phyloP scores from a whole-genome alignment of 2,797 vertebrate genomes.

The Calcarius lapponicus region DNA sequence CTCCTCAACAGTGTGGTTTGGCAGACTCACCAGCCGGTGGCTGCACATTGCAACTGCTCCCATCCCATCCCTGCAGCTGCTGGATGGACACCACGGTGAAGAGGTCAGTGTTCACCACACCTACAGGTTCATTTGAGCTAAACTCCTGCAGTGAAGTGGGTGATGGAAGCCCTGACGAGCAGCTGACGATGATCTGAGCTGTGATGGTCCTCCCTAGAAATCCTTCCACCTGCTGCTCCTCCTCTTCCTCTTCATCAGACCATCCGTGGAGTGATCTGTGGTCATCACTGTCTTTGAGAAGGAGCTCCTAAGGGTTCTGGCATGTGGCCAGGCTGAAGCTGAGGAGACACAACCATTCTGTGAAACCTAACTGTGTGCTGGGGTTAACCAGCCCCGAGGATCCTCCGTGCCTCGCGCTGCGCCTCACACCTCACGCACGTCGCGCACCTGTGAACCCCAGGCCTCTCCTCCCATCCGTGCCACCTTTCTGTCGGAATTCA shows the following conservation, averaged over 20 bases:
- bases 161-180: no score
- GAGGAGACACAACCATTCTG: not conserved
- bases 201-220: not conserved
- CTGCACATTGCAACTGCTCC: not conserved
- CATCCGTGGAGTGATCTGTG: not conserved
- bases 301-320: not conserved
- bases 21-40: not conserved
- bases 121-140: not conserved
- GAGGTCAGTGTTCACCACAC: not conserved
- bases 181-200: not conserved
- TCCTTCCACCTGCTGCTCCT: conserved; percentile 14
- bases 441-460: not conserved
- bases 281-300: not conserved
- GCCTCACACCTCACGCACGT: not conserved
- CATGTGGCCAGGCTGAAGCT: not conserved
- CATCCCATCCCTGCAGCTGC: not conserved
- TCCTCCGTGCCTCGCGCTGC: not conserved
- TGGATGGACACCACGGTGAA: not conserved
- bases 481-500: not conserved
- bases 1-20: not conserved
- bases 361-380: not conserved
- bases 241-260: conserved; percentile 16
- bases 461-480: not conserved
- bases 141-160: not conserved
- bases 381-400: not conserved